These are phyloP conservation scores for Cariama cristata DNA, from an alignment of 2,113 vertebrate species.

Conservation along the genomic window DNA sequence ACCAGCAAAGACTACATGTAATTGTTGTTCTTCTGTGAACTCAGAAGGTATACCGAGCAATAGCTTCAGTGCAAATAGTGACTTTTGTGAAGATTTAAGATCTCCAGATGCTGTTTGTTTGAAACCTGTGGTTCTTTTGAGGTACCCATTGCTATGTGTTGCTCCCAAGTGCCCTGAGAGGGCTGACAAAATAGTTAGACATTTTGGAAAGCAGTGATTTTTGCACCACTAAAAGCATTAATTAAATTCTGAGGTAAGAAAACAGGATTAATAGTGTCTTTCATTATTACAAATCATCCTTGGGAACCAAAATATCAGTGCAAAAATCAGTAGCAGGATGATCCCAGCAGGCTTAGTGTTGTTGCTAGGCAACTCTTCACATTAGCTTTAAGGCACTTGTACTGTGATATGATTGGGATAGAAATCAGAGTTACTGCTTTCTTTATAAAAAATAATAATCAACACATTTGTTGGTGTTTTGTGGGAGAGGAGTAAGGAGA, in stretches of 20 bases:
- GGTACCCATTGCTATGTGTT: neutral
- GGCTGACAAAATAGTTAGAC: neutral
- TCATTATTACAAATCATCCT: neutral
- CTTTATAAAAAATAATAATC: neutral
- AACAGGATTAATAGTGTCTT: neutral
- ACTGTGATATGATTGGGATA: neutral
- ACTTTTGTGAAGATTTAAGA: neutral
- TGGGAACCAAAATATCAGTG: neutral
- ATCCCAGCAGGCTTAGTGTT: neutral
- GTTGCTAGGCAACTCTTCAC: constrained; percentile 22
- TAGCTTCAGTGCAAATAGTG: neutral
- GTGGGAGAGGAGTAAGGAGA: neutral
- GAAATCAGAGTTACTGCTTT: neutral
- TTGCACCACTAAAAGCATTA: neutral
- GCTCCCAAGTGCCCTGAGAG: neutral
- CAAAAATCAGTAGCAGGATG: neutral
- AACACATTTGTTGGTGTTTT: neutral
- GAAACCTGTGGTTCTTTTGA: neutral
- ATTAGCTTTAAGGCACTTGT: neutral
- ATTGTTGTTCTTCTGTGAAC: neutral
- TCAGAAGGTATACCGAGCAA: neutral
- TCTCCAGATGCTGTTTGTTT: neutral
- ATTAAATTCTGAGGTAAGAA: neutral
- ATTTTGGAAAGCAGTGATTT: neutral
- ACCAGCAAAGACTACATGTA: neutral